Percentiles rank a stretch among this genome's conserved stretches.
Conservation (phyloP, 2,797 vertebrate species). For the Spinibarbus caldwelli region DNA sequence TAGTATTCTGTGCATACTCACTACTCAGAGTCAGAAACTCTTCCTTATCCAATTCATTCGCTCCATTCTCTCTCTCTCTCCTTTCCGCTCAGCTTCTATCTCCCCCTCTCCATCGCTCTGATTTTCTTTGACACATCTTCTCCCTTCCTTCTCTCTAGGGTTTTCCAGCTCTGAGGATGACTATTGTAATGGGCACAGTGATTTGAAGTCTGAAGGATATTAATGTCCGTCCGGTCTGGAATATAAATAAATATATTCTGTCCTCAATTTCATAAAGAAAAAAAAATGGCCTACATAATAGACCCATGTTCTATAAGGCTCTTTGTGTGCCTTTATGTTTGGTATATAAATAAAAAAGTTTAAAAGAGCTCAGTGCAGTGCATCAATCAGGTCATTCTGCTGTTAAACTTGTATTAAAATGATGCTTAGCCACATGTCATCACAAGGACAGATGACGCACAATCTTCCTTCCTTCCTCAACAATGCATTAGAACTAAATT, state of each 20-base stretch:
- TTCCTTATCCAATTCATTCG: conserved; percentile 45
- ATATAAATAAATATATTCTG: conserved; percentile 53
- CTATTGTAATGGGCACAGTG: conserved; percentile 42
- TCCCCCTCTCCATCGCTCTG: conserved; percentile 4
- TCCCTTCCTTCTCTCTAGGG: not conserved
- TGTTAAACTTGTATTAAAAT: not conserved
- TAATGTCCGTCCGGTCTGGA: conserved; percentile 9
- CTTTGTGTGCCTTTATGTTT: conserved; percentile 1
- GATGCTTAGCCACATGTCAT: not conserved
- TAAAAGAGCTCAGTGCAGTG: not conserved
- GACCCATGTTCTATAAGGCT: not conserved
- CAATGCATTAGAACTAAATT: not conserved
- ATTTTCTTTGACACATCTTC: conserved; percentile 33
- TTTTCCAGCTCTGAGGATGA: not conserved
- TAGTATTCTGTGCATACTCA: conserved; percentile 43
- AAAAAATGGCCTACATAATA: conserved; percentile 30
- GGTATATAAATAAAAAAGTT: not conserved
- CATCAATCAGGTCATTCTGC: not conserved
- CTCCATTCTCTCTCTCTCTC: conserved; percentile 46
- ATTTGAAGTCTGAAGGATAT: conserved; percentile 41
- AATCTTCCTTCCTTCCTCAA: too few species aligned
- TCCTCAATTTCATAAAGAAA: conserved; percentile 21
- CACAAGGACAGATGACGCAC: too few species aligned
- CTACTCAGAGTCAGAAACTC: conserved; percentile 49
- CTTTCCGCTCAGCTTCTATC: conserved; percentile 35